Percentiles rank a stretch among this genome's conserved stretches.
Conservation (phyloP, 2,888 invertebrate species). For the Oxystoma pomonae region DNA sequence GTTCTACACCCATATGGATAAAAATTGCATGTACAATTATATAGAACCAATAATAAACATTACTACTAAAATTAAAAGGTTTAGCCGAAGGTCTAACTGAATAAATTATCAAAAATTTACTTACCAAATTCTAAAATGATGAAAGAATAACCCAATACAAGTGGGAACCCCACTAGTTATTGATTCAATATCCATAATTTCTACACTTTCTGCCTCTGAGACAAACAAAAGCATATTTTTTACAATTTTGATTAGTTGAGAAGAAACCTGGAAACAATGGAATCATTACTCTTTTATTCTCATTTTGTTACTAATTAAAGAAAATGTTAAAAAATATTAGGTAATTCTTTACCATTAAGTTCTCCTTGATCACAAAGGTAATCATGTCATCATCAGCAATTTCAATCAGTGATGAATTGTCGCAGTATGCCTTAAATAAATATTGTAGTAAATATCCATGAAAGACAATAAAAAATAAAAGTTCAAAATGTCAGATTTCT, state of each 20-base stretch:
- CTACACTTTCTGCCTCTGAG: not conserved
- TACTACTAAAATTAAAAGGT: too few species aligned
- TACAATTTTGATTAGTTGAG: not conserved
- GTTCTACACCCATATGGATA: too few species aligned
- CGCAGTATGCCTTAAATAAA: conserved; percentile 24
- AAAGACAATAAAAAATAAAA: too few species aligned
- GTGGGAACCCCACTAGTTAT: not conserved
- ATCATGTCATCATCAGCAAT: conserved; percentile 27
- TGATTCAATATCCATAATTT: not conserved
- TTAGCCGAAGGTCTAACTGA: too few species aligned
- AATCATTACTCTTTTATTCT: not conserved
- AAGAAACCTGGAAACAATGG: not conserved
- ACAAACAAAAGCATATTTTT: not conserved
- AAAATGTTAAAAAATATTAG: not conserved
- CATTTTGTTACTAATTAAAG: not conserved
- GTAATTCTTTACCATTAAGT: conserved; percentile 26
- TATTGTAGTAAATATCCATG: too few species aligned
- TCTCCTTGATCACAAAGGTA: conserved; percentile 25
- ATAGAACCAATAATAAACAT: not conserved
- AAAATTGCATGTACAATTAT: not conserved
- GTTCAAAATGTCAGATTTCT: too few species aligned
- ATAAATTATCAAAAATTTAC: too few species aligned
- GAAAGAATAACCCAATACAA: not conserved
- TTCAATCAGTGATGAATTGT: conserved; percentile 25
- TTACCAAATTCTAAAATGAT: not conserved